Conservation (phyloP, 2,797 vertebrate genomes). For the Hemibagrus guttatus region DNA sequence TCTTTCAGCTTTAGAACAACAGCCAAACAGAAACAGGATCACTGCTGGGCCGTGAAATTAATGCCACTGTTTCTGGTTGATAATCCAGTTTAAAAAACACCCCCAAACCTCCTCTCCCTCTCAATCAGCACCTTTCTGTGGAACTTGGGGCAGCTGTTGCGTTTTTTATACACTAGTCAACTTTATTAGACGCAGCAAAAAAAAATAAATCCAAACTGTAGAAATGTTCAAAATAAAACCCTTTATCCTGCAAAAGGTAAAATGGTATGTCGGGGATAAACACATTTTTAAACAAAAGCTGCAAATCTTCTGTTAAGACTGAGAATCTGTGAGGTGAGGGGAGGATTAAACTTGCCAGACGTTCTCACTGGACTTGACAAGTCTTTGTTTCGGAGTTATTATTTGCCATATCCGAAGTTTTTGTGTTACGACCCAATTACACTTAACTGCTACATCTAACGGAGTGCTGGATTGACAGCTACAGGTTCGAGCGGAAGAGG, state of each 20-base stretch:
- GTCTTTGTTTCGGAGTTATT: not conserved
- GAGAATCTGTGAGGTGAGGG: constrained; percentile 16
- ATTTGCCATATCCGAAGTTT: not conserved
- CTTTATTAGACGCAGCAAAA: not conserved
- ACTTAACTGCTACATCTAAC: not conserved
- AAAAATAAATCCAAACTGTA: no score
- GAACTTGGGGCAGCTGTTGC: constrained; percentile 24
- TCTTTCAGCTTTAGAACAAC: constrained; percentile 40
- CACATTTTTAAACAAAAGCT: constrained; percentile 13
- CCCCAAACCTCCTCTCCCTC: not conserved
- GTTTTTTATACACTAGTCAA: not conserved
- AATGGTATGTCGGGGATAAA: constrained; percentile 35
- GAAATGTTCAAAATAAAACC: constrained; percentile 23
- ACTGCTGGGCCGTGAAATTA: constrained; percentile 65
- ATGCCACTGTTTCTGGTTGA: constrained; percentile 64
- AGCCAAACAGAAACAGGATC: constrained; percentile 41
- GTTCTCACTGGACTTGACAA: not conserved
- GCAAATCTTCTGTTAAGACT: constrained; percentile 18
- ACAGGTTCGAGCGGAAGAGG: not conserved
- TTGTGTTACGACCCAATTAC: not conserved
- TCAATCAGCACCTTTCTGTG: constrained; percentile 51
- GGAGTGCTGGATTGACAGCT: not conserved
- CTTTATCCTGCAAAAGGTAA: constrained; percentile 15
- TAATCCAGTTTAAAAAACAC: constrained; percentile 62
- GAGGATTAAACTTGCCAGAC: constrained; percentile 15